Conservation (phyloP, 1,140 invertebrate species). For the Olivierus martensii region DNA sequence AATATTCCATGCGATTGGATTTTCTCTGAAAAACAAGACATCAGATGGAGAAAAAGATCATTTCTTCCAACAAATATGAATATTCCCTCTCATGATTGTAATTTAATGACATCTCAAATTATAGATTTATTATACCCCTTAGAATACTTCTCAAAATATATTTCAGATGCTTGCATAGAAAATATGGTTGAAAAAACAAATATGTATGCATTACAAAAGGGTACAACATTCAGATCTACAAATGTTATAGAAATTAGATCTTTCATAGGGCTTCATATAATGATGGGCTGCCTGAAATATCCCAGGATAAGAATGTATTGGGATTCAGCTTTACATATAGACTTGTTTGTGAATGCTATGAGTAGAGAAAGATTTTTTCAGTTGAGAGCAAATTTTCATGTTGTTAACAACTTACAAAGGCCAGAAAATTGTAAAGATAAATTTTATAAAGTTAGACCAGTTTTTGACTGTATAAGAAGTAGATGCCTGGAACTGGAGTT, state of each 20-base stretch:
- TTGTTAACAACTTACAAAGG: constrained; percentile 19
- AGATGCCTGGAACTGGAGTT: constrained; percentile 19
- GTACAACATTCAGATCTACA: not conserved
- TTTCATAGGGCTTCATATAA: constrained; percentile 4
- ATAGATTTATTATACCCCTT: no score
- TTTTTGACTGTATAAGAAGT: constrained; percentile 22
- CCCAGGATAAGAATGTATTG: constrained; percentile 4
- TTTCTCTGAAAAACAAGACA: no score
- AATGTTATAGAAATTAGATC: not conserved
- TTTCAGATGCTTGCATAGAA: not conserved
- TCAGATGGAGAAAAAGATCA: no score
- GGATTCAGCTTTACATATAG: not conserved
- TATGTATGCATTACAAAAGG: not conserved
- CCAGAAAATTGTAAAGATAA: constrained; percentile 18
- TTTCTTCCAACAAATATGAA: no score
- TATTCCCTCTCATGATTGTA: no score
- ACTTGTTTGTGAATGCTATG: constrained; percentile 5
- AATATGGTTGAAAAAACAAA: constrained; percentile 1
- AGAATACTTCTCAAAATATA: not conserved
- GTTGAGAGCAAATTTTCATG: constrained; percentile 21
- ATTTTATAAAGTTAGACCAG: constrained; percentile 24
- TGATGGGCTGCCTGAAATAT: constrained; percentile 1
- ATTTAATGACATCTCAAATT: no score
- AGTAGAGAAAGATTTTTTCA: constrained; percentile 18
- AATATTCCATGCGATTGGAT: no score